Percentiles rank a stretch among this genome's conserved stretches.
phyloP scores from a whole-genome alignment of 2,113 vertebrate genomes.

The Tamias sibiricus region DNA sequence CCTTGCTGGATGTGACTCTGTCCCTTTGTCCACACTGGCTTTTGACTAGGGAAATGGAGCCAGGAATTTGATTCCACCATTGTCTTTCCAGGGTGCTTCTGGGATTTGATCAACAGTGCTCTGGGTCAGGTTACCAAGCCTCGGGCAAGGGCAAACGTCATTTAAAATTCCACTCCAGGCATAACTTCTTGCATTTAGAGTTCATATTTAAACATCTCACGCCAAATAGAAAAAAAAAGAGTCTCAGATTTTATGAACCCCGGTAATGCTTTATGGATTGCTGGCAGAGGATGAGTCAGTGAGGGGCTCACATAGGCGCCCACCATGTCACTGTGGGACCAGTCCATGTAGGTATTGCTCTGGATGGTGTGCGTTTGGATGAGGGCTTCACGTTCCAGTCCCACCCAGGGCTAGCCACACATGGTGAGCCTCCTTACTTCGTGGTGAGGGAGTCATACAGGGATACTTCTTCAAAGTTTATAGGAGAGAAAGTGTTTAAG shows the following conservation, averaged over 20 bases:
- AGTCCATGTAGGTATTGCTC: background rate
- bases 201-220: conserved; percentile 35
- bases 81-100: conserved; percentile 8
- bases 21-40: background rate
- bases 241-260: conserved; percentile 31
- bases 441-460: background rate
- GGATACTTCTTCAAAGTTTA: conserved; percentile 60
- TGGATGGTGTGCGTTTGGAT: background rate
- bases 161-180: conserved; percentile 42
- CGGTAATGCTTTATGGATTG: background rate
- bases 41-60: background rate
- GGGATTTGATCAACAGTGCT: background rate
- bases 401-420: conserved; percentile 36
- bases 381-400: conserved; percentile 1
- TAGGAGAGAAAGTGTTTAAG: conserved; percentile 66
- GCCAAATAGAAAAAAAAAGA: background rate
- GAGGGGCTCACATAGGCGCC: background rate
- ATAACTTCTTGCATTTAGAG: conserved; percentile 45
- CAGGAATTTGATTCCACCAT: background rate
- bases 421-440: conserved; percentile 10
- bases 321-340: background rate
- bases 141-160: background rate
- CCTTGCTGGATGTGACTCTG: background rate
- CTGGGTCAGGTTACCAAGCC: background rate
- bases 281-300: background rate